A percentile compares a stretch with the other conserved stretches of the same genome.
Evolutionary conservation across 2,113 vertebrate genomes (phyloP).

Genomic region (Casuarius casuarius): DNA sequence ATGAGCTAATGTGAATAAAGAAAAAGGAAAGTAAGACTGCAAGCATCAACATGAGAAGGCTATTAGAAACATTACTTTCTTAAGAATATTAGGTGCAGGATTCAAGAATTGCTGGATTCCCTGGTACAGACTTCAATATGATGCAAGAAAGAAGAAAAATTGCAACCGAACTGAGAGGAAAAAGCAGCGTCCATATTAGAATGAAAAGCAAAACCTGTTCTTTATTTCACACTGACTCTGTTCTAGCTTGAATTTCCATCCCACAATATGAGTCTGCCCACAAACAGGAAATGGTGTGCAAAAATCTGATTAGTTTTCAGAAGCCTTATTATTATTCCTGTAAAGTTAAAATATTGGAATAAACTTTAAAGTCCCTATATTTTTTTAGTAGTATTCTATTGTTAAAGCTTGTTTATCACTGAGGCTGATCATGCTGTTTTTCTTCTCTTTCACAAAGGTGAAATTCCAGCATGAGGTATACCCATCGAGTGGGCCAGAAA

Average conservation of each 20-base stretch:
- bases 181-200: not conserved
- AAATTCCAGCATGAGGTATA: slow-evolving; percentile 98
- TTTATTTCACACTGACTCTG: not conserved
- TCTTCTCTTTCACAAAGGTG: slow-evolving; percentile 77
- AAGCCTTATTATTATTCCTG: not conserved
- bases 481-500: slow-evolving; percentile 71
- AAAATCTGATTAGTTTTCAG: not conserved
- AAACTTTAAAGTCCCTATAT: not conserved
- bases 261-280: not conserved
- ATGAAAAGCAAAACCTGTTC: not conserved
- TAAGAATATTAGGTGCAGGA: not conserved
- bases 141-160: not conserved
- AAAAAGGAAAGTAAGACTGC: not conserved
- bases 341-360: not conserved
- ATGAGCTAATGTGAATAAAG: not conserved
- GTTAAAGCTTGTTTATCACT: not conserved
- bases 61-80: not conserved
- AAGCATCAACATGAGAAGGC: not conserved
- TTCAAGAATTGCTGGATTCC: not conserved
- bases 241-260: not conserved
- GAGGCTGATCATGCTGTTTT: not conserved
- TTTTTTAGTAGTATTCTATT: not conserved
- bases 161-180: not conserved
- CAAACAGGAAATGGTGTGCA: accelerated
- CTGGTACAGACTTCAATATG: not conserved